Evolutionary conservation across 2,888 invertebrate species (phyloP), one percentile per base, ranked within the genome.

Genomic region (Caenorhabditis parvicauda): DNA sequence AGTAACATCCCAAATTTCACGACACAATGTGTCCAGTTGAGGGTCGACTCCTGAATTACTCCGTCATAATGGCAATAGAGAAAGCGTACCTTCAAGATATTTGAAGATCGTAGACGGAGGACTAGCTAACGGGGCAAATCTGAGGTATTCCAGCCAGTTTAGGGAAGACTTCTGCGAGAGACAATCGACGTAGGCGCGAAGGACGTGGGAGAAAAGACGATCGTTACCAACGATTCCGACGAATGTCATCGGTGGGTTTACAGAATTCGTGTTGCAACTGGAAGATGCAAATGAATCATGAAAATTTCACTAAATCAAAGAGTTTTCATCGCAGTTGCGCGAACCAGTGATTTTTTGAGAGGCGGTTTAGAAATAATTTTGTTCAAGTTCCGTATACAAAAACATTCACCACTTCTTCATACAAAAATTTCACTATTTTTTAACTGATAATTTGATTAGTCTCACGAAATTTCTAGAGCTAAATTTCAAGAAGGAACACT

Each of bases 211-310:
- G 41, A 80, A 67, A n/a, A 75, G 63, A n/a, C 69, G 60, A 59
- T 81, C 81, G 6, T 66, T 65, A 17, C 81, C 81, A 27, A 76
- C 54, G 14, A 81, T 59, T 37, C 79, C 77, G 43, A 81, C 59
- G 37, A 63, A 52, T 2, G 72, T 70, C 17, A 72, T 47, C 3
- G 72, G 66, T 1, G 81, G 81, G 22, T 76, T 59, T 6, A 59
- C 59, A 2, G 79, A 77, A 53, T 81, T 81, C 17, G 74, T 63
- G 50, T 81, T 79, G 59, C 81, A 81, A 54, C 77, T 77, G 58
- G 45, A 74, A 60, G n/a, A n/a, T n/a, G n/a, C n/a, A n/a, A n/a
- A n/a, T n/a, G n/a, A n/a, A 9, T 46, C 22, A 21, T 55, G 6
- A 46, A 35, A 21, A 28, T 0, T 12, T 12, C 7, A 32, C 35